These are phyloP conservation scores for Lichenostomus cassidix DNA, from an alignment of 2,113 vertebrate species.

Conservation along the genomic window DNA sequence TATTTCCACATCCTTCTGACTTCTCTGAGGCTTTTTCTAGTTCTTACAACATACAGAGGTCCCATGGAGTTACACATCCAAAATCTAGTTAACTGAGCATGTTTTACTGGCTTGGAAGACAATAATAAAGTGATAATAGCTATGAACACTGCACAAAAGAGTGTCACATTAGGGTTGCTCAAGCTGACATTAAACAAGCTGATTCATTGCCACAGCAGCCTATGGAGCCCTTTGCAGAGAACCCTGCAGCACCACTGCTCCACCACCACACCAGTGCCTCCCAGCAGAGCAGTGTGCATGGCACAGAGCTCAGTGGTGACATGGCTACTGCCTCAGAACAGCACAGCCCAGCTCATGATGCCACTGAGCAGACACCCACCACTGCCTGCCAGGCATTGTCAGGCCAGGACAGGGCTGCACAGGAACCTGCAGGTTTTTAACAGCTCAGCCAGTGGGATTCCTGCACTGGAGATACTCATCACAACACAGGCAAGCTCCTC, in stretches of 20 bases:
- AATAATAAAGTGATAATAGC: not conserved
- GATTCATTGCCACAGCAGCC: not conserved
- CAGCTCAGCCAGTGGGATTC: not conserved
- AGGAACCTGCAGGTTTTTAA: not conserved
- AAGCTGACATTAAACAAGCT: not conserved
- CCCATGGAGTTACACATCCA: not conserved
- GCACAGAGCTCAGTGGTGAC: not conserved
- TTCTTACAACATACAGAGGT: not conserved
- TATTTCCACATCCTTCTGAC: not conserved
- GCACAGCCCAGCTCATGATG: not conserved
- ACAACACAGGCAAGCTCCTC: not conserved
- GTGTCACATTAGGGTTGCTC: not conserved
- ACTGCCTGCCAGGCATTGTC: not conserved
- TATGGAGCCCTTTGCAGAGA: not conserved
- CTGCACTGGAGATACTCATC: not conserved
- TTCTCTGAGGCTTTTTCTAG: not conserved
- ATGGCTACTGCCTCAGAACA: not conserved
- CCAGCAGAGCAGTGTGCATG: not conserved
- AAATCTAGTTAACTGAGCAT: not conserved
- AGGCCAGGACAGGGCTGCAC: not conserved
- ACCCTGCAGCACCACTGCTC: not conserved
- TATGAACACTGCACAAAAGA: not conserved
- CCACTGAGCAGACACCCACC: not conserved
- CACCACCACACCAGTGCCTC: not conserved
- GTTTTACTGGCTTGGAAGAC: not conserved